Evolutionary conservation across 1,140 invertebrate genomes (phyloP).

Genomic region (Adelges cooleyi): DNA sequence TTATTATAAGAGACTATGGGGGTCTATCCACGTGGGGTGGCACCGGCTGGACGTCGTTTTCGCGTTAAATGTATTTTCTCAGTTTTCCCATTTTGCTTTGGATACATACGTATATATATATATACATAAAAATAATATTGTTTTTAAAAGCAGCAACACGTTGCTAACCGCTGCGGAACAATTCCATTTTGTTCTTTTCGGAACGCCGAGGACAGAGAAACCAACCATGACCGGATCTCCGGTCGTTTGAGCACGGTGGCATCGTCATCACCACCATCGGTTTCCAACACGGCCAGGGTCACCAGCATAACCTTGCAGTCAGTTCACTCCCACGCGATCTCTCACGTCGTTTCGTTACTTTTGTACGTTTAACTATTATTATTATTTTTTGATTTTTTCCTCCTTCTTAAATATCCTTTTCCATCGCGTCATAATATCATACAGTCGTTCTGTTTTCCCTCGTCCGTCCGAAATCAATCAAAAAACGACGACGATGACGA

Average conservation of each 20-base stretch:
- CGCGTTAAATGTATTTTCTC: too few species aligned
- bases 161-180: not conserved
- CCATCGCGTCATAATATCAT: not conserved
- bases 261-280: slow-evolving; percentile 8
- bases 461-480: not conserved
- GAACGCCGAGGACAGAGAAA: slow-evolving; percentile 12
- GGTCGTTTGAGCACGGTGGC: slow-evolving; percentile 24
- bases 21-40: too few species aligned
- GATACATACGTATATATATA: too few species aligned
- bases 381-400: too few species aligned
- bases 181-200: slow-evolving; percentile 16
- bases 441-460: not conserved
- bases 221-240: slow-evolving; percentile 23
- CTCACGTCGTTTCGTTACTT: slow-evolving; percentile 4
- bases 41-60: too few species aligned
- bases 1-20: too few species aligned
- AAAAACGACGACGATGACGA: too few species aligned
- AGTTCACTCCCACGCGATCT: slow-evolving; percentile 7
- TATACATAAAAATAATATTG: not conserved
- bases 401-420: too few species aligned
- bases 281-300: slow-evolving; percentile 27
- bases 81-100: too few species aligned
- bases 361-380: not conserved
- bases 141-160: not conserved
- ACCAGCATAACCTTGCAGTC: slow-evolving; percentile 12